phyloP scores from a whole-genome alignment of 1,140 invertebrate genomes.

The Drosophila kohkoa region DNA sequence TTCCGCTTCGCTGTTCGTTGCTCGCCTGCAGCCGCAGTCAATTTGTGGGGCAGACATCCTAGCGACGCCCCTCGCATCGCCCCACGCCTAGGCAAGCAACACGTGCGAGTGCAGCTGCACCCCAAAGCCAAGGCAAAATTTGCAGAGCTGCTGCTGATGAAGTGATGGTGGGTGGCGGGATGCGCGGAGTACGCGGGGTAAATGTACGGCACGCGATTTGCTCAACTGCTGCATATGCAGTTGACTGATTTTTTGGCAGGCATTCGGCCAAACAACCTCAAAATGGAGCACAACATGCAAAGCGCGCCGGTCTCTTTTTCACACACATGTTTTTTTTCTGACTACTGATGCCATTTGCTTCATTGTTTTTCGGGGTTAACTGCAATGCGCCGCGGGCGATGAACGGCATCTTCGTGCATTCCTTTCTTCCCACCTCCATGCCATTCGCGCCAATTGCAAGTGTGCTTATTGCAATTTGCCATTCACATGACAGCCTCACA shows the following conservation, averaged over 20 bases:
- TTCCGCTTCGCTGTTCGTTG: background rate
- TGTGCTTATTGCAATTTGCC: constrained; percentile 24
- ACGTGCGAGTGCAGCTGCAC: constrained; percentile 56
- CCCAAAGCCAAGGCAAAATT: constrained; percentile 32
- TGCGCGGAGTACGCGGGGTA: constrained; percentile 8
- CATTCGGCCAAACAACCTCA: constrained; percentile 27
- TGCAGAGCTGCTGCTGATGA: background rate
- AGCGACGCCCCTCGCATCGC: background rate
- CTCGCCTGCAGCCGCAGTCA: constrained; percentile 40
- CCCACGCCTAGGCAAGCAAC: constrained; percentile 20
- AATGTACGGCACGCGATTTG: constrained; percentile 59
- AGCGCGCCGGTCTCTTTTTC: background rate
- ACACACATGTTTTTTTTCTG: constrained; percentile 8
- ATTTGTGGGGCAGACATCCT: constrained; percentile 16
- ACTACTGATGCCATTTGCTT: constrained; percentile 60
- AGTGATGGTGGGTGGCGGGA: background rate
- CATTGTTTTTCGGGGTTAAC: constrained; percentile 81
- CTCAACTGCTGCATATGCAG: constrained; percentile 64
- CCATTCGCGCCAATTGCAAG: constrained; percentile 1
- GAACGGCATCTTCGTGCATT: constrained; percentile 15
- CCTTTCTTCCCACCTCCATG: constrained; percentile 30
- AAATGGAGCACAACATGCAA: constrained; percentile 69
- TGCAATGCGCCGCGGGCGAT: constrained; percentile 73
- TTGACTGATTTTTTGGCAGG: constrained; percentile 62
- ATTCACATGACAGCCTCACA: constrained; percentile 36